Base-by-base conservation (phyloP, 2,113 vertebrate genomes). In the Alectura lathami region DNA sequence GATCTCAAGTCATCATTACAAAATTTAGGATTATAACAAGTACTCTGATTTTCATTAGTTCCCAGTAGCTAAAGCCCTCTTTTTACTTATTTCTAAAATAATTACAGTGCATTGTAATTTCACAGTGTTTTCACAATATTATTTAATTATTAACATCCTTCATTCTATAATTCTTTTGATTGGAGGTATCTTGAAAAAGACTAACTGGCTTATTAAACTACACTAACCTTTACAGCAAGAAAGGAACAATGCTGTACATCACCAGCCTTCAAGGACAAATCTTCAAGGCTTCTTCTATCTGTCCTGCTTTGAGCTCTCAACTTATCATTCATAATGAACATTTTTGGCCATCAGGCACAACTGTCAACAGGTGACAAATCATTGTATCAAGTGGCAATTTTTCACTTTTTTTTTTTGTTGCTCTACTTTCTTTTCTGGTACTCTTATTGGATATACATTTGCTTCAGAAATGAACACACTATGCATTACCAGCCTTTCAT, bases 251-350 rank as follows among this genome's bases (percentile, higher is more conserved):
- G 66, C n/a, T 88, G 68, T 57, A 75, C 56, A 78, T 90, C 86
- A 96, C 34, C 56, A 64, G 78, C 60, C 83, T 94, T 92, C 68
- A 94, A 95, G 95, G 80, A 77, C 86, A 93, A 93, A 85, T 80
- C 42, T 89, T 86, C 67, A 86, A 96, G 91, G 56, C 16, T 87
- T 94, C 16, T 87, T 94, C 72, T 92, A 78, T 91, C 24, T 62
- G 54, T 56, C 74, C 88, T 93, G 24, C 47, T 92, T 94, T 79
- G 69, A 92, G 68, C 48, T 47, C 79, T 85, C 77, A 95, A 56
- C 77, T 95, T 96, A 95, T 88, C 74, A 96, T 89, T 97, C 77
- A 94, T 87, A 96, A 96, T 94, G 91, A 96, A 96, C 83, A 93
- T 97, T 93, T 91, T 96, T 97, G 93, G 84, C 94, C 79, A 97